A percentile compares a stretch with the other conserved stretches of the same genome.
Evolutionary conservation across 2,888 invertebrate species (phyloP).

Genomic region (Leptodirus hochenwartii): DNA sequence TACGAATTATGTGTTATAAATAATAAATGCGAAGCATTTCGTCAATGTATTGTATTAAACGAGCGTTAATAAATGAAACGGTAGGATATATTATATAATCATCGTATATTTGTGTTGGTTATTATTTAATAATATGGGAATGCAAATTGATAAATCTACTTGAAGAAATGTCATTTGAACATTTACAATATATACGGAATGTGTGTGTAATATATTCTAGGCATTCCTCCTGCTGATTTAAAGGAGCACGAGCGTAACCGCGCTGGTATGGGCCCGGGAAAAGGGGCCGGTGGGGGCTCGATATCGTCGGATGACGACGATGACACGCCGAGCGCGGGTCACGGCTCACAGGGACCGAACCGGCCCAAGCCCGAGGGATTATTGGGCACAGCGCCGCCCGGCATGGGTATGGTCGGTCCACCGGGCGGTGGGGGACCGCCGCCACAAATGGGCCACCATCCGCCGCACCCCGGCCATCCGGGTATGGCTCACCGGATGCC

Average conservation of each 20-base stretch:
- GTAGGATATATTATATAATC: no score
- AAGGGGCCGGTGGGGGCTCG: slow-evolving; percentile 24
- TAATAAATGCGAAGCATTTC: no score
- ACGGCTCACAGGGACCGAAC: slow-evolving; percentile 67
- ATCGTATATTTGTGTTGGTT: no score
- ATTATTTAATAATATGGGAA: no score
- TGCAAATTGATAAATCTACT: no score
- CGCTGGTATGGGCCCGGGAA: slow-evolving; percentile 28
- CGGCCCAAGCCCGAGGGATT: slow-evolving; percentile 53
- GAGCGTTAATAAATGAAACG: no score
- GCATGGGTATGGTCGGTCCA: slow-evolving; percentile 36
- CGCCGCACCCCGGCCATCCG: slow-evolving; percentile 53
- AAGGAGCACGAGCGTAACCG: slow-evolving; percentile 88
- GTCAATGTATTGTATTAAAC: no score
- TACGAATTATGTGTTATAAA: neutral
- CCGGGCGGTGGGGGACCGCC: slow-evolving; percentile 51
- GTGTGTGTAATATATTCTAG: no score
- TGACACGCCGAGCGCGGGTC: slow-evolving; percentile 61
- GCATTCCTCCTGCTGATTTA: slow-evolving; percentile 83
- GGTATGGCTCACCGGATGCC: slow-evolving; percentile 42
- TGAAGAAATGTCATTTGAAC: no score
- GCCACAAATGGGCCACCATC: slow-evolving; percentile 32
- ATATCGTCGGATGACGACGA: slow-evolving; percentile 56
- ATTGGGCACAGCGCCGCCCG: slow-evolving; percentile 41
- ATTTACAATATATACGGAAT: no score